phyloP scores from a whole-genome alignment of 2,888 invertebrate species.

The Pachymerium ferrugineum region DNA sequence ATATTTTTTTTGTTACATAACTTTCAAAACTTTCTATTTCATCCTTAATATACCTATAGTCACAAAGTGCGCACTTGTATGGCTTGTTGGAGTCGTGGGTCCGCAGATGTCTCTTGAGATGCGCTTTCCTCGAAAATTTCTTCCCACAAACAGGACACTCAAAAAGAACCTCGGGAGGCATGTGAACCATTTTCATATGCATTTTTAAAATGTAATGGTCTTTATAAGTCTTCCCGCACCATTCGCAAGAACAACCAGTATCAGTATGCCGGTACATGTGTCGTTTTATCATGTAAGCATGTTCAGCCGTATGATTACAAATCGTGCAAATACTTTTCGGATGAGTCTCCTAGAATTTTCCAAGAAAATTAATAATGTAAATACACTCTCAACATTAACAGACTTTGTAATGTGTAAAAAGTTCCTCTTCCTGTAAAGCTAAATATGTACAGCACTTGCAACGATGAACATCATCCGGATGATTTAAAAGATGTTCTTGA shows the following conservation, averaged over 20 bases:
- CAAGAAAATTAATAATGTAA: neutral
- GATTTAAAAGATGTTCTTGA: conserved; percentile 45
- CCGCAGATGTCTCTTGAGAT: conserved; percentile 47
- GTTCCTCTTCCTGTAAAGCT: conserved; percentile 41
- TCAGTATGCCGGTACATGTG: conserved; percentile 47
- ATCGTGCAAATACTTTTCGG: conserved; percentile 46
- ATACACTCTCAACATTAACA: neutral
- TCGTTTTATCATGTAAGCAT: conserved; percentile 47
- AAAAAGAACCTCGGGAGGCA: conserved; percentile 48
- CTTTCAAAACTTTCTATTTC: neutral
- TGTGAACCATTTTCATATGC: conserved; percentile 50
- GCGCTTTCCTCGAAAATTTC: conserved; percentile 49
- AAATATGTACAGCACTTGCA: conserved; percentile 43
- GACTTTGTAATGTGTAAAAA: conserved; percentile 46
- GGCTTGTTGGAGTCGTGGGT: conserved; percentile 49
- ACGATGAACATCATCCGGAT: conserved; percentile 43
- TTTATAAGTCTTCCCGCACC: conserved; percentile 49
- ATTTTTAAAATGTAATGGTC: conserved; percentile 50
- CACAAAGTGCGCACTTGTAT: conserved; percentile 48
- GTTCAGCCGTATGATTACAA: conserved; percentile 48
- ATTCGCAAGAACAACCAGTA: conserved; percentile 45
- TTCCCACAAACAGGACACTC: conserved; percentile 47
- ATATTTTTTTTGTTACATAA: conserved; percentile 20
- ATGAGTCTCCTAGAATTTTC: conserved; percentile 44
- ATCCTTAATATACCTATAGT: conserved; percentile 44